phyloP scores from a whole-genome alignment of 2,888 invertebrate species.

The Drosophila meridionalis region DNA sequence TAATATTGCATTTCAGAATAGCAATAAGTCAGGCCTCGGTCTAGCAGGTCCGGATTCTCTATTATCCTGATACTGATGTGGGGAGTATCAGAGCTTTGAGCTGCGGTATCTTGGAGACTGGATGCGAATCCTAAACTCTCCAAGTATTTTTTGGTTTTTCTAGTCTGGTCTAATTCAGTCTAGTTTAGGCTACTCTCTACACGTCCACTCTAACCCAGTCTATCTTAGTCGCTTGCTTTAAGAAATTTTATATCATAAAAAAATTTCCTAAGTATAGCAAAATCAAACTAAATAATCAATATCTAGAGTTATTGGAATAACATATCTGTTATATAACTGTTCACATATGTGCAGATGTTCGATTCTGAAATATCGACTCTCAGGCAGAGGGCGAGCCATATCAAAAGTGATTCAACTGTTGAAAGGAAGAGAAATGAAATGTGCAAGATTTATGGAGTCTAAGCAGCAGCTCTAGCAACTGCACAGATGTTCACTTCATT shows the following conservation, averaged over 20 bases:
- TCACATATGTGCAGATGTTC: background rate
- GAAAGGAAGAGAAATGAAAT: slow-evolving; percentile 8
- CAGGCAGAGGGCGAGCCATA: background rate
- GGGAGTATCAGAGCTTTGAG: too few species aligned
- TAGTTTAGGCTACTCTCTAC: background rate
- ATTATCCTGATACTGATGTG: too few species aligned
- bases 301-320: background rate
- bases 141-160: too few species aligned
- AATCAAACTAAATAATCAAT: background rate
- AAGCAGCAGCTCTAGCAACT: background rate
- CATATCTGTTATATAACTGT: background rate
- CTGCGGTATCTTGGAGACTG: too few species aligned
- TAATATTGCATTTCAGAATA: too few species aligned
- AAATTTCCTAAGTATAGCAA: background rate
- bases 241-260: background rate
- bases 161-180: background rate
- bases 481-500: slow-evolving; percentile 17
- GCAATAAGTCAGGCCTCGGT: too few species aligned
- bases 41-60: too few species aligned
- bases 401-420: background rate
- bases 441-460: slow-evolving; percentile 6
- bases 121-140: too few species aligned
- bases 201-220: background rate
- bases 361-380: background rate
- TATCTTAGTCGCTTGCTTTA: background rate